Evolutionary conservation across 2,888 invertebrate species (phyloP).

Genomic region (Nowickia ferox): DNA sequence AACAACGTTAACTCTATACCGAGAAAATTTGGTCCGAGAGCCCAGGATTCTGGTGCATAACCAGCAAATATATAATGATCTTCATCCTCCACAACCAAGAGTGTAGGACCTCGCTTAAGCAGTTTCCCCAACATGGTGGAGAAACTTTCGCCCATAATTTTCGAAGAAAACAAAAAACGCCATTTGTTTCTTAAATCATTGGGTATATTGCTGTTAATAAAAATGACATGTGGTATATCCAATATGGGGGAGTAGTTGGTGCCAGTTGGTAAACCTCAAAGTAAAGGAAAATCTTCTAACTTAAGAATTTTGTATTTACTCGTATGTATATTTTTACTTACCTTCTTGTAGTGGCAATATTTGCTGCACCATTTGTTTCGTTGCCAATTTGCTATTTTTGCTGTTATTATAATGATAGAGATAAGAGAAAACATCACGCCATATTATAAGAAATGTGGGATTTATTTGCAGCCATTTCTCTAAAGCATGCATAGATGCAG

Average conservation of each 20-base stretch:
- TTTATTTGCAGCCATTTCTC: conserved; percentile 84
- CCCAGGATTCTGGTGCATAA: conserved; percentile 92
- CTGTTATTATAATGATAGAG: conserved; percentile 82
- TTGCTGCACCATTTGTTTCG: conserved; percentile 56
- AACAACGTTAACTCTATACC: conserved; percentile 83
- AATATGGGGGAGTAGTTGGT: conserved; percentile 90
- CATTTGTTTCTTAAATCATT: conserved; percentile 90
- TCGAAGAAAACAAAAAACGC: conserved; percentile 94
- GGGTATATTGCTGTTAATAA: conserved; percentile 91
- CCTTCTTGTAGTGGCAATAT: conserved; percentile 79
- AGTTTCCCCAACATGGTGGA: conserved; percentile 90
- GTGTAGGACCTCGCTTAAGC: conserved; percentile 90
- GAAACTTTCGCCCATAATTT: conserved; percentile 95
- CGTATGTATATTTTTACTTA: conserved; percentile 30
- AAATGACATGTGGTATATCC: conserved; percentile 90
- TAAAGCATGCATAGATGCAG: conserved; percentile 76
- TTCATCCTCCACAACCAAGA: conserved; percentile 92
- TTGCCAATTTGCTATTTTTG: conserved; percentile 66
- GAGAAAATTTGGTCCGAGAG: conserved; percentile 89
- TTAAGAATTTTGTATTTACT: too few relatives aligned
- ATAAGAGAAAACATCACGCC: conserved; percentile 85
- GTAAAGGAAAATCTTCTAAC: background rate
- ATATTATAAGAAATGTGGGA: conserved; percentile 84
- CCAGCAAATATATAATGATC: conserved; percentile 95
- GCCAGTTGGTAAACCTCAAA: conserved; percentile 87